phyloP scores from a whole-genome alignment of 2,888 invertebrate genomes.

The Meta bourneti region DNA sequence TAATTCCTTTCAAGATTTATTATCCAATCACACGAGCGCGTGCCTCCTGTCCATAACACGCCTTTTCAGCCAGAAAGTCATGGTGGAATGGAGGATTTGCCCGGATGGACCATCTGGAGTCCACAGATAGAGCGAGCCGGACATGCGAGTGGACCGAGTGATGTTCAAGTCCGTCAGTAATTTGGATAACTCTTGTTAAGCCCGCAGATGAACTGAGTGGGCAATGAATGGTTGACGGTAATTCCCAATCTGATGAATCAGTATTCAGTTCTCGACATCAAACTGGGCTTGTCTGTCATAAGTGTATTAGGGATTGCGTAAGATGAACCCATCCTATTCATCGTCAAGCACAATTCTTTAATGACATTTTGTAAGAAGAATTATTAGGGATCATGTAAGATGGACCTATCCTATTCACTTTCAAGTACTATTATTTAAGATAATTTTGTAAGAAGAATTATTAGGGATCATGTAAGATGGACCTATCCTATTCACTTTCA shows the following conservation, averaged over 20 bases:
- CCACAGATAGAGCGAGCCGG: conserved; percentile 27
- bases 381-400: too few relatives aligned
- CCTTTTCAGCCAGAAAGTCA: conserved; percentile 17
- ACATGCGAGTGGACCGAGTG: conserved; percentile 36
- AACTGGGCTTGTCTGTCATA: too few relatives aligned
- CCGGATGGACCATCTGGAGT: conserved; percentile 30
- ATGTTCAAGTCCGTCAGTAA: conserved; percentile 38
- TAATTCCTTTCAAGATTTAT: conserved; percentile 35
- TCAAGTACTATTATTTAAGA: too few relatives aligned
- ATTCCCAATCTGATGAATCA: neutral
- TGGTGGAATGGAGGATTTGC: conserved; percentile 35
- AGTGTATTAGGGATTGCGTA: too few relatives aligned
- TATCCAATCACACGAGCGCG: conserved; percentile 45
- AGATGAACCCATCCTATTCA: too few relatives aligned
- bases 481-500: too few relatives aligned
- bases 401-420: too few relatives aligned
- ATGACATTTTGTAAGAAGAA: too few relatives aligned
- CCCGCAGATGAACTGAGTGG: conserved; percentile 8
- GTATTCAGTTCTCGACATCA: neutral
- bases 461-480: too few relatives aligned
- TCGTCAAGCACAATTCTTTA: too few relatives aligned
- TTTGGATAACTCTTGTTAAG: conserved; percentile 47
- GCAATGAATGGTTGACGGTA: conserved; percentile 4
- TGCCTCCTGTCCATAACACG: conserved; percentile 40
- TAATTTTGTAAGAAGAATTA: too few relatives aligned